These are phyloP conservation scores for Anthoscopus minutus DNA, from an alignment of 2,113 vertebrate genomes.

Conservation along the genomic window DNA sequence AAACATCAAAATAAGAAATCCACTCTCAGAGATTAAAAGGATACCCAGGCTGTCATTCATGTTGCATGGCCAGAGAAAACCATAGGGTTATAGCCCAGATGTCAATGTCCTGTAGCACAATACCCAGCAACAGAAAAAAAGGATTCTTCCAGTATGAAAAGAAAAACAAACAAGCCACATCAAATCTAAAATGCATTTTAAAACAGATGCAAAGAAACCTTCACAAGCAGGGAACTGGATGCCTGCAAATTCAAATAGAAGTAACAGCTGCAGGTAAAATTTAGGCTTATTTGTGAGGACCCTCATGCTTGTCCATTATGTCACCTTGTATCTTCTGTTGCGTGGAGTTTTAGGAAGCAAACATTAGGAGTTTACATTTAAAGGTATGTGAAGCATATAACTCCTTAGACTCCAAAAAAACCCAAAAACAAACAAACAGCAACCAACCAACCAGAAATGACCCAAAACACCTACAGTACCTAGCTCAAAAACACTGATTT, in stretches of 20 bases:
- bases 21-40: not conserved
- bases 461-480: not conserved
- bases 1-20: not conserved
- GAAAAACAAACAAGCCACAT: not conserved
- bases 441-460: not conserved
- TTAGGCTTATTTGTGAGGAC: not conserved
- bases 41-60: not conserved
- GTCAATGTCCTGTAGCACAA: not conserved
- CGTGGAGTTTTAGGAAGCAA: not conserved
- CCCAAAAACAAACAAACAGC: not conserved
- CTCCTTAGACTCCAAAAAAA: not conserved
- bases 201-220: not conserved
- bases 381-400: not conserved
- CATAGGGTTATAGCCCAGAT: not conserved
- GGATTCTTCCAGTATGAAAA: not conserved
- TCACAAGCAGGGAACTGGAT: not conserved
- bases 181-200: not conserved
- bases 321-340: not conserved
- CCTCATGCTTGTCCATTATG: not conserved
- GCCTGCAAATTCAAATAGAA: not conserved
- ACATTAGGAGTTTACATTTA: not conserved
- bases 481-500: not conserved
- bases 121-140: not conserved
- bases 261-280: not conserved
- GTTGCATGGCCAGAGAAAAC: not conserved